A percentile compares a stretch with the other conserved stretches of the same genome.
These are phyloP conservation scores for Heterodera schachtii DNA, from an alignment of 1,140 invertebrate genomes.

Conservation along the genomic window DNA sequence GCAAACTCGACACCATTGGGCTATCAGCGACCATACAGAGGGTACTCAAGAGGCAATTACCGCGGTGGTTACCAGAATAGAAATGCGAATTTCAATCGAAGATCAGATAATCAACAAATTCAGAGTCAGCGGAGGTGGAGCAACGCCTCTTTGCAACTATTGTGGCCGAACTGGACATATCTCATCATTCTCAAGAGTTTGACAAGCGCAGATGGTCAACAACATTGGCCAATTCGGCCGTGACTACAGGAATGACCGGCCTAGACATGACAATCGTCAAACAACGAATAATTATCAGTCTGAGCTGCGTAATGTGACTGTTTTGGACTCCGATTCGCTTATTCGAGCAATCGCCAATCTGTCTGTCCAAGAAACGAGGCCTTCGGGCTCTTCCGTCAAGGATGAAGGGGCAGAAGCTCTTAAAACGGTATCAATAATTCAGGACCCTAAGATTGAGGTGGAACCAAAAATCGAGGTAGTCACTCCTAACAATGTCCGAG, in stretches of 20 bases:
- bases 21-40: no score
- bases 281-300: not conserved
- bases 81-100: no score
- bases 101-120: no score
- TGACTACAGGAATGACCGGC: not conserved
- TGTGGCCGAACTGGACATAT: no score
- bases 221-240: no score
- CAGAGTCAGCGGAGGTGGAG: no score
- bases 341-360: conserved; percentile 6
- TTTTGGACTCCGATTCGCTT: not conserved
- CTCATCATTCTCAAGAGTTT: no score
- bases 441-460: not conserved
- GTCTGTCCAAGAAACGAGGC: not conserved
- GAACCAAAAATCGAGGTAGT: not conserved
- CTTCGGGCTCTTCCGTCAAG: not conserved
- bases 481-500: not conserved
- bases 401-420: not conserved
- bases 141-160: no score
- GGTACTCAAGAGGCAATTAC: no score
- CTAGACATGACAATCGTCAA: not conserved
- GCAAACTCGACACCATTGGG: no score
- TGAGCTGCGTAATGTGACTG: not conserved
- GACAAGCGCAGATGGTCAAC: no score
- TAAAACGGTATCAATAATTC: not conserved
- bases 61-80: no score